Evolutionary conservation across 92 coral and sea anemone genomes (phyloP), one percentile per base, ranked within the genome.

Genomic region (Parazoanthus darwini): DNA sequence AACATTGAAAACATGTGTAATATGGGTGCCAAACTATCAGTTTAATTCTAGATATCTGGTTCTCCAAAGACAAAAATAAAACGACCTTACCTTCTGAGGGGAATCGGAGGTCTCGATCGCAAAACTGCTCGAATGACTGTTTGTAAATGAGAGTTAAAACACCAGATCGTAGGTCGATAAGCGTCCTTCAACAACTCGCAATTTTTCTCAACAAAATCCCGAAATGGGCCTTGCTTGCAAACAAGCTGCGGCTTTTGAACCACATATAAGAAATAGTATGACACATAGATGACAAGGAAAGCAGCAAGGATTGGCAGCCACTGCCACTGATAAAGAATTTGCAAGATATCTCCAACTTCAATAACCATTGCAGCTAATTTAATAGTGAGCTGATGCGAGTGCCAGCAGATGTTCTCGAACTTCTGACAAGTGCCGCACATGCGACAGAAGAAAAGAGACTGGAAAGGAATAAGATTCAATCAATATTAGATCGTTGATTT

Each of bases 91-190:
- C 98, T 94, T 86, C 98, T 80, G 79, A 93, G 91, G 16, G 96
- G 96, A 81, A 94, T 92, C 20, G 91, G 91, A 29, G 98, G 98
- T 75, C 93, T 91, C 39, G 96, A 90, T 82, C 98, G 88, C 70
- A 94, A 59, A 80, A 94, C 25, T 50, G 98, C 98, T 68, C 98
- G 85, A 44, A 94, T 63, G 25, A 94, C 93, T 0, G 98, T 94
- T 87, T 94, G 98, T 29, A 95, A 95, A 23, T 90, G 93, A 23
- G 98, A 91, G 26, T 92, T 92, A 59, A 94, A 94, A 89, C 98
- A 94, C 98, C 98, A 94, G 26, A 94, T 82, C 1, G 98, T 94
- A 0, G 98, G 98, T 77, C 96, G 92, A 79, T 94, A 94, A 38
- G 89, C 68, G 15, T 94, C 94, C 29, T 85, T 89, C 35, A 94